Conservation (phyloP, 2,113 vertebrate species). For the Peromyscus maniculatus region DNA sequence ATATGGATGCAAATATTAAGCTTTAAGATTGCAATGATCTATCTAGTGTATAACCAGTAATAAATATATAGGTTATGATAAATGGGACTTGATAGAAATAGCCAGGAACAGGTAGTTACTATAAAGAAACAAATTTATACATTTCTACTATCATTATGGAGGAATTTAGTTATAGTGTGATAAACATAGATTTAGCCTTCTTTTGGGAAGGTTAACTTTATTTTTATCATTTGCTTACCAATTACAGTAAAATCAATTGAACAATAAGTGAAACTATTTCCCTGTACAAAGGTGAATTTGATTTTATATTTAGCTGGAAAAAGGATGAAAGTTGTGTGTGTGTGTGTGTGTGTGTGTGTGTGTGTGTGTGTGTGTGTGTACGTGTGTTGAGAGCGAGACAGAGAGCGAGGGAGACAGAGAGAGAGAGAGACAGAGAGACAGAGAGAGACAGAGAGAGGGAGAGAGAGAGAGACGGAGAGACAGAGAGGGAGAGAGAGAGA, state of each 20-base stretch:
- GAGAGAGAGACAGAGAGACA: background rate
- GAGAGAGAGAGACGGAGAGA: background rate
- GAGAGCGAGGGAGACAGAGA: background rate
- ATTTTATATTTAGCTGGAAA: slow-evolving; percentile 26
- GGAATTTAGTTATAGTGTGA: background rate
- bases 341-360: background rate
- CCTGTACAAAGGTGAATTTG: background rate
- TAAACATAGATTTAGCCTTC: background rate
- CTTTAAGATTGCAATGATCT: background rate
- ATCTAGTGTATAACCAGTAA: background rate
- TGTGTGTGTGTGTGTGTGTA: background rate
- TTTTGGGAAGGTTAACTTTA: background rate
- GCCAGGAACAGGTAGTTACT: background rate
- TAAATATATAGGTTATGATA: background rate
- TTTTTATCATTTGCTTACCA: background rate
- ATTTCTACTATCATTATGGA: background rate
- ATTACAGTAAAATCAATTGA: background rate
- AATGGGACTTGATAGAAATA: slow-evolving; percentile 17
- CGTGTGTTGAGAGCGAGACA: background rate
- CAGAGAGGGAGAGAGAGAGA: background rate
- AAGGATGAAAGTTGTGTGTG: background rate
- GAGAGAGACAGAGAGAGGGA: background rate
- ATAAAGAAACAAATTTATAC: background rate
- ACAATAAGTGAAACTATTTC: background rate
- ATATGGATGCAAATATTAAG: background rate